phyloP scores from a whole-genome alignment of 2,797 vertebrate genomes.

The Naso thynnoides region DNA sequence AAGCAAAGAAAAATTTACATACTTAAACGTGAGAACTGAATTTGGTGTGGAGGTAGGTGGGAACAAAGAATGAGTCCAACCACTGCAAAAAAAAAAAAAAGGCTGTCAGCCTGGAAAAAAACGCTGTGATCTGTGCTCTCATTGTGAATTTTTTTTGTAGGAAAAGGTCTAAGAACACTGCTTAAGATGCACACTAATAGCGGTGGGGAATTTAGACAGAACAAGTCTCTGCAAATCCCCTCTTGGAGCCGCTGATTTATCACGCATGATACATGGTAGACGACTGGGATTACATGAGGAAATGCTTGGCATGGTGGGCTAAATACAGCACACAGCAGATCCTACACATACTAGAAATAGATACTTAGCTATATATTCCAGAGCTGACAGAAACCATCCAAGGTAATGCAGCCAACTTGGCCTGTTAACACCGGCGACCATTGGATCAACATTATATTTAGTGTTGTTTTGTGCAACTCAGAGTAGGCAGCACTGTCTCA shows the following conservation, averaged over 20 bases:
- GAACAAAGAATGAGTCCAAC: no score
- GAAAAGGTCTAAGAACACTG: neutral
- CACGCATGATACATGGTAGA: slow-evolving; percentile 19
- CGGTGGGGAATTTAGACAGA: neutral
- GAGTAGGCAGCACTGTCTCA: neutral
- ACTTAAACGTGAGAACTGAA: no score
- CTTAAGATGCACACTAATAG: slow-evolving; percentile 6
- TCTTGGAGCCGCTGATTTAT: slow-evolving; percentile 26
- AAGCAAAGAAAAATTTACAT: no score
- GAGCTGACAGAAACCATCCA: neutral
- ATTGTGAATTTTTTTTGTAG: neutral
- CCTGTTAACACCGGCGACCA: neutral
- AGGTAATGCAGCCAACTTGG: neutral
- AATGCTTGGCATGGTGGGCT: slow-evolving; percentile 56
- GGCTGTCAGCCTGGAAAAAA: no score
- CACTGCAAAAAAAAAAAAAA: no score
- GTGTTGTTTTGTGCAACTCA: neutral
- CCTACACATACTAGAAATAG: slow-evolving; percentile 36
- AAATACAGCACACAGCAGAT: slow-evolving; percentile 47
- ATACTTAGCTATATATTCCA: slow-evolving; percentile 3
- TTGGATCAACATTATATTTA: neutral
- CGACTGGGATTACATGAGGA: slow-evolving; percentile 44
- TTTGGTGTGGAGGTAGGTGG: no score
- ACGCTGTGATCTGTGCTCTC: no score
- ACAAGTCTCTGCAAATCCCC: slow-evolving; percentile 28